These are phyloP conservation scores for Herminia tarsipennalis DNA, from an alignment of 2,888 invertebrate species.

Conservation along the genomic window DNA sequence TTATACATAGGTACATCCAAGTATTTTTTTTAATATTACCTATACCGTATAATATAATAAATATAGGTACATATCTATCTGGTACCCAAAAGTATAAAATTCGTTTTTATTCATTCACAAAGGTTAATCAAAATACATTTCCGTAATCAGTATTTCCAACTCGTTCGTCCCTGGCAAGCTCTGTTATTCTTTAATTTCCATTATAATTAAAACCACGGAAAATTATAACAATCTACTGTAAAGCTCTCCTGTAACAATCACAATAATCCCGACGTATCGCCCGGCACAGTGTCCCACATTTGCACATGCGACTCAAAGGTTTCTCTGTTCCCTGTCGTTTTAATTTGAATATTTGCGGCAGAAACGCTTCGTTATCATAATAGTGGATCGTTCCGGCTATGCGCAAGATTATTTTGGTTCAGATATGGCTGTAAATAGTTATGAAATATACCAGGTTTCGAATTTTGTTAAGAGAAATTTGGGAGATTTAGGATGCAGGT, in stretches of 20 bases:
- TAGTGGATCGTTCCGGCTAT: constrained; percentile 45
- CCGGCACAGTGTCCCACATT: constrained; percentile 35
- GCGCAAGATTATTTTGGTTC: constrained; percentile 8
- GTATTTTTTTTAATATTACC: too few species aligned
- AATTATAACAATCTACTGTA: constrained; percentile 5
- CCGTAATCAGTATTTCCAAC: constrained; percentile 6
- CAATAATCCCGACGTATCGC: constrained; percentile 11
- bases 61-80: too few species aligned
- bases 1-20: too few species aligned
- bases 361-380: constrained; percentile 64
- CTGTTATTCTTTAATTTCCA: constrained; percentile 8
- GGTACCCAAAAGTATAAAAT: too few species aligned
- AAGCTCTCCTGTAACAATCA: constrained; percentile 14
- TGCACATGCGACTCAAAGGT: constrained; percentile 58
- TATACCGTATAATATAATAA: too few species aligned
- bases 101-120: too few species aligned
- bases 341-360: constrained; percentile 69
- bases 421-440: too few species aligned
- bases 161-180: background rate
- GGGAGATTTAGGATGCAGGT: too few species aligned
- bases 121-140: constrained; percentile 1
- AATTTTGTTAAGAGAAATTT: too few species aligned
- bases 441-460: too few species aligned
- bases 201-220: constrained; percentile 1
- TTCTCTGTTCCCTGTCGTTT: constrained; percentile 57